These are phyloP conservation scores for Tiliacea citrago DNA, from an alignment of 2,888 invertebrate species.

Conservation along the genomic window DNA sequence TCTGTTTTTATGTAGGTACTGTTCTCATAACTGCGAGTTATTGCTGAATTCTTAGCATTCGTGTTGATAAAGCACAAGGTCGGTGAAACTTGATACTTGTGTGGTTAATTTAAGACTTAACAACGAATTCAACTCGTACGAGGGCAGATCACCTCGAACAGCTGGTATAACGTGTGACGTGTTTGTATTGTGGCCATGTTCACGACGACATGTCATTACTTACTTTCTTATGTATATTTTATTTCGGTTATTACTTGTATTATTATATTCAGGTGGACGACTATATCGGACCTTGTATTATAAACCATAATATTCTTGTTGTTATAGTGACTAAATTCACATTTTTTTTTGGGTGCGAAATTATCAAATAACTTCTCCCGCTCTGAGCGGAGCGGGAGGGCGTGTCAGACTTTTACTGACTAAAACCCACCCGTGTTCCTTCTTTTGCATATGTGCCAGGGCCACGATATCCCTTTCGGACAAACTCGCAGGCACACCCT, in stretches of 20 bases:
- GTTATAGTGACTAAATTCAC: not conserved
- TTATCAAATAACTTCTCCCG: too few species aligned
- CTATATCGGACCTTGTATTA: slow-evolving; percentile 5
- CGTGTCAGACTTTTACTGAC: too few species aligned
- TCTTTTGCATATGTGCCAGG: too few species aligned
- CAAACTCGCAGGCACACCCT: too few species aligned
- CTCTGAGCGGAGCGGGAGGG: too few species aligned
- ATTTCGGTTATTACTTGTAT: slow-evolving; percentile 14
- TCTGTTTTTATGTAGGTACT: not conserved
- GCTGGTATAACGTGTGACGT: slow-evolving; percentile 27
- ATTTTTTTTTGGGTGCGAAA: too few species aligned
- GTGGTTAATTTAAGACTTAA: slow-evolving; percentile 43
- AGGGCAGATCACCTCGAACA: slow-evolving; percentile 38
- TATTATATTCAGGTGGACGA: not conserved
- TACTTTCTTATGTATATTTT: slow-evolving; percentile 43
- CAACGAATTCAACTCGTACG: slow-evolving; percentile 35
- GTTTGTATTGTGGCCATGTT: slow-evolving; percentile 16
- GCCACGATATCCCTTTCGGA: too few species aligned
- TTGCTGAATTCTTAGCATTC: slow-evolving; percentile 44
- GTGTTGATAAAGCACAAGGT: slow-evolving; percentile 69
- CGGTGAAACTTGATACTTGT: slow-evolving; percentile 65
- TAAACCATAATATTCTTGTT: not conserved
- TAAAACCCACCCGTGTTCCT: too few species aligned
- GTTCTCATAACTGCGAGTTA: slow-evolving; percentile 16
- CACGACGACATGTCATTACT: slow-evolving; percentile 23